These are phyloP conservation scores for Cephus pygmeus DNA, from an alignment of 2,888 invertebrate genomes.

Conservation along the genomic window DNA sequence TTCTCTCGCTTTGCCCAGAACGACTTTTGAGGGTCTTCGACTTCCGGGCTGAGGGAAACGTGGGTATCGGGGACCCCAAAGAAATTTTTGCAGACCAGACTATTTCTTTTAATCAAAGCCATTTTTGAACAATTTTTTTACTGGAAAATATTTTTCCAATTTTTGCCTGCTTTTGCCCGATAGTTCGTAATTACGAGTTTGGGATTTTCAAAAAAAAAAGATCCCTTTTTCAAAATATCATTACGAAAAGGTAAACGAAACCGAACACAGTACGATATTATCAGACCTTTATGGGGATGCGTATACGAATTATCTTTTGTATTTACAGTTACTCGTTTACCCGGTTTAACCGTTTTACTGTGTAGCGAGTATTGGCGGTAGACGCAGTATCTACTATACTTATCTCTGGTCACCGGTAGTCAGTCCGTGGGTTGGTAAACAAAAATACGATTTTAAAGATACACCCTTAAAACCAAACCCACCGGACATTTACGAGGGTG, in stretches of 20 bases:
- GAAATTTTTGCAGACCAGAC: too few species aligned
- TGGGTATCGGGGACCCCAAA: too few species aligned
- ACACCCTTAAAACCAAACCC: background rate
- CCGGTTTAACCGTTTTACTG: background rate
- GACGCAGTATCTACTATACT: background rate
- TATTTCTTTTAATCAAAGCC: too few species aligned
- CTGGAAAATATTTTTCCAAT: background rate
- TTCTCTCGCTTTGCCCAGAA: too few species aligned
- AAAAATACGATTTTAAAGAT: background rate
- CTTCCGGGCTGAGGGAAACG: background rate
- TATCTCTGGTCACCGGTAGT: background rate
- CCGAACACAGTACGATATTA: background rate
- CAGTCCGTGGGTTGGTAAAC: background rate
- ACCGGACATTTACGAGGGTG: background rate
- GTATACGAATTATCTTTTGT: background rate
- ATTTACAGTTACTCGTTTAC: conserved; percentile 5
- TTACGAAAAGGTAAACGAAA: background rate
- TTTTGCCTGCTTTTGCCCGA: background rate
- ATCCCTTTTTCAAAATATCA: background rate
- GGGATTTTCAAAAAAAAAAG: background rate
- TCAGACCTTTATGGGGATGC: background rate
- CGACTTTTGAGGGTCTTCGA: background rate
- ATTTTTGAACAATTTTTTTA: background rate
- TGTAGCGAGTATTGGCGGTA: background rate
- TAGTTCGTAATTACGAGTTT: background rate